Evolutionary conservation across 2,888 invertebrate genomes (phyloP).

Genomic region (Holacanthella duospinosa): DNA sequence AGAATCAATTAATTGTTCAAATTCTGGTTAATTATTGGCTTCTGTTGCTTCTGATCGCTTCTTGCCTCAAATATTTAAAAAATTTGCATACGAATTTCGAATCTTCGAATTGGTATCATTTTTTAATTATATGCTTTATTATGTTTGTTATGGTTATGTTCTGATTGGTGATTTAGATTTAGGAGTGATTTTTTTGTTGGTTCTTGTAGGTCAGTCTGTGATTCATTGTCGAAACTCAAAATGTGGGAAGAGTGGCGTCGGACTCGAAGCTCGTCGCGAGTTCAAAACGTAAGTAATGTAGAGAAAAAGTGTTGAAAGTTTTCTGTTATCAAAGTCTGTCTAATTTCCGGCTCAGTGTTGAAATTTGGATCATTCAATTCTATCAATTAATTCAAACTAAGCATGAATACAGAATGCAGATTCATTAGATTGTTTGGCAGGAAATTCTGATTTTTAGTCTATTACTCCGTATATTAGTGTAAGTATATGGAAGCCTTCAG

Average conservation of each 20-base stretch:
- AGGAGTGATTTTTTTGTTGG: not conserved
- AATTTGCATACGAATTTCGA: not conserved
- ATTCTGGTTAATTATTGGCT: not conserved
- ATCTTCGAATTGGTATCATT: not conserved
- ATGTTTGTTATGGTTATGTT: not conserved
- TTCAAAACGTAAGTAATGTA: constrained; percentile 19
- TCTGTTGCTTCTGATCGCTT: not conserved
- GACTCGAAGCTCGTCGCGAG: constrained; percentile 59
- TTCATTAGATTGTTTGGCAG: too few relatives aligned
- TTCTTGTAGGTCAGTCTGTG: not conserved
- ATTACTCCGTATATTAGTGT: too few relatives aligned
- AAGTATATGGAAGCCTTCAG: too few relatives aligned
- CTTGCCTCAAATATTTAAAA: not conserved
- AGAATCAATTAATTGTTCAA: too few relatives aligned
- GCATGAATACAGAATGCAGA: too few relatives aligned
- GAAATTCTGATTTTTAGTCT: too few relatives aligned
- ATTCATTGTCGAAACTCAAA: constrained; percentile 51
- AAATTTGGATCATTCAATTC: too few relatives aligned
- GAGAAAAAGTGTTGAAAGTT: too few relatives aligned
- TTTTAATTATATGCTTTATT: not conserved
- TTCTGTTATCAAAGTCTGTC: too few relatives aligned
- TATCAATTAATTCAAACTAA: too few relatives aligned
- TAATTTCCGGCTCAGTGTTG: too few relatives aligned
- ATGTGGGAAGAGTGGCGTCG: constrained; percentile 60
- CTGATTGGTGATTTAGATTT: not conserved